A percentile compares a stretch with the other conserved stretches of the same genome.
phyloP scores from a whole-genome alignment of 2,888 invertebrate species.

The Microchrysa polita region DNA sequence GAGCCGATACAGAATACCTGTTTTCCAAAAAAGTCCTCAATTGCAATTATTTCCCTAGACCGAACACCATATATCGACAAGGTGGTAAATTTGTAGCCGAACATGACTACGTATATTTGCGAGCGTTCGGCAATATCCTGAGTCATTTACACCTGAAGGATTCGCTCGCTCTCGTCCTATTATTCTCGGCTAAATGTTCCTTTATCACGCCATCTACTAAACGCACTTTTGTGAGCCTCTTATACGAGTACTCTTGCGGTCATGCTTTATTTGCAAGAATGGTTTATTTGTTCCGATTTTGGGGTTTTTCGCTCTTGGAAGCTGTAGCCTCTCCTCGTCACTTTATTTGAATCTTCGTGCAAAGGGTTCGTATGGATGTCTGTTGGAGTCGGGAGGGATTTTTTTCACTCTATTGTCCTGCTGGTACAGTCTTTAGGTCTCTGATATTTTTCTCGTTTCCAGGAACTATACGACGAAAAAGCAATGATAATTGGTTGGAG shows the following conservation, averaged over 20 bases:
- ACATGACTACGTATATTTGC: background rate
- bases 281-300: no score
- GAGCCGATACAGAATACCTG: background rate
- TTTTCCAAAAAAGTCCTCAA: background rate
- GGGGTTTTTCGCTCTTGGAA: no score
- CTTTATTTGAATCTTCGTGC: no score
- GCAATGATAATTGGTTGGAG: constrained; percentile 11
- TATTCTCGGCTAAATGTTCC: constrained; percentile 8
- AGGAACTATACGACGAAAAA: background rate
- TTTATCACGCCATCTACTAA: constrained; percentile 32
- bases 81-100: background rate
- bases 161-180: background rate
- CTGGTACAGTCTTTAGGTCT: no score
- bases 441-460: no score
- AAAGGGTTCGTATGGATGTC: no score
- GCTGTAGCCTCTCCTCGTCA: no score
- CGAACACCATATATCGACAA: constrained; percentile 28
- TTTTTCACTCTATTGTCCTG: no score
- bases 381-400: no score
- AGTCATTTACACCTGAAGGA: constrained; percentile 41
- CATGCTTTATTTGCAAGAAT: no score
- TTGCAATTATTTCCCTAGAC: constrained; percentile 37
- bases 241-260: no score
- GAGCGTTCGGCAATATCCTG: background rate
- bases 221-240: background rate